A percentile compares a stretch with the other conserved stretches of the same genome.
phyloP scores from a whole-genome alignment of 1,140 invertebrate genomes.

The Oncopodura yosiiana region DNA sequence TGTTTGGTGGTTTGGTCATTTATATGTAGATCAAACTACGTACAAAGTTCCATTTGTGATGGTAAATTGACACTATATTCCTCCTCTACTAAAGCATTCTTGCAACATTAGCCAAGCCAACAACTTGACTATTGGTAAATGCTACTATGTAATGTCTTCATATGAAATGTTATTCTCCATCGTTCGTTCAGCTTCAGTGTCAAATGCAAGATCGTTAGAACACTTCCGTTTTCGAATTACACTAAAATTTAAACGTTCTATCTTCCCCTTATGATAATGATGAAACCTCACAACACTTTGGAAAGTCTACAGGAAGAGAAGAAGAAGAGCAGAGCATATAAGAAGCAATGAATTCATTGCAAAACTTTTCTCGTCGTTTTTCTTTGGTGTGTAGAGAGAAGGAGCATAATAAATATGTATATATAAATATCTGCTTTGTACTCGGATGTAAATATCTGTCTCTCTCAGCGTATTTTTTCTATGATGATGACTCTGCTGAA shows the following conservation, averaged over 20 bases:
- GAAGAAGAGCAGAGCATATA: background rate
- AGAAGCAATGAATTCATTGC: conserved; percentile 14
- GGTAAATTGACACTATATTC: too few relatives aligned
- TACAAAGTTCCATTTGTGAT: too few relatives aligned
- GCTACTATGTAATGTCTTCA: background rate
- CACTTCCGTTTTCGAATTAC: conserved; percentile 18
- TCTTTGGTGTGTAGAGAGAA: background rate
- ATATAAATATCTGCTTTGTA: background rate
- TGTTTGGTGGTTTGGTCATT: too few relatives aligned
- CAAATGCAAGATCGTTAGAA: background rate
- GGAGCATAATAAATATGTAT: background rate
- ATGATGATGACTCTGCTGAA: background rate
- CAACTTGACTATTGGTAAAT: background rate
- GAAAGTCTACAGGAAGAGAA: conserved; percentile 15
- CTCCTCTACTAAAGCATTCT: too few relatives aligned
- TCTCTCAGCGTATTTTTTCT: background rate
- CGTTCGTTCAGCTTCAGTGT: background rate
- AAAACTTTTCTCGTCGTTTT: background rate
- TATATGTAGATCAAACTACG: too few relatives aligned
- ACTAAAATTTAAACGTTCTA: conserved; percentile 15
- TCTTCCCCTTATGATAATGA: conserved; percentile 4
- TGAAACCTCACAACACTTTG: conserved; percentile 25
- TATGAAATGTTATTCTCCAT: background rate
- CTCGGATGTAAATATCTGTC: background rate
- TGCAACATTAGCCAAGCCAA: background rate